A percentile compares a stretch with the other conserved stretches of the same genome.
Evolutionary conservation across 1,140 invertebrate genomes (phyloP).

Genomic region (Ceratina japonica): DNA sequence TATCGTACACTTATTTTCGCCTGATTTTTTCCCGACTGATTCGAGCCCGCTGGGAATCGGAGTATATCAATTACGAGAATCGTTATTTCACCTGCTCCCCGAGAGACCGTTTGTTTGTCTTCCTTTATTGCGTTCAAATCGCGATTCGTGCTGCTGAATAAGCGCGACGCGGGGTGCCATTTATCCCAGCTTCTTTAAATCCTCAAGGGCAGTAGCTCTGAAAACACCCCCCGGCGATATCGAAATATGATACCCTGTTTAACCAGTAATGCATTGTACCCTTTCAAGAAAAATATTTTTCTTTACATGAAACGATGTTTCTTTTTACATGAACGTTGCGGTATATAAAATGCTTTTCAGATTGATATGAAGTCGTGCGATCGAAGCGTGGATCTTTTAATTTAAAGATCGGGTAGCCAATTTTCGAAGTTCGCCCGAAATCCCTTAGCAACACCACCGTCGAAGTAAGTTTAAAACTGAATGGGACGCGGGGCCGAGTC

Average conservation of each 20-base stretch:
- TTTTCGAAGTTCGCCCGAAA: background rate
- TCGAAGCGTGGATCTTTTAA: background rate
- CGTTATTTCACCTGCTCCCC: slow-evolving; percentile 42
- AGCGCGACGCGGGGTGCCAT: slow-evolving; percentile 37
- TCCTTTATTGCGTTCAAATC: slow-evolving; percentile 30
- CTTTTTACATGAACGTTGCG: background rate
- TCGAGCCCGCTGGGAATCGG: background rate
- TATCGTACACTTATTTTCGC: background rate
- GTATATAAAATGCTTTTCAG: no score
- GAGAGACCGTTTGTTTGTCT: slow-evolving; percentile 25
- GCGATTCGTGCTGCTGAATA: slow-evolving; percentile 20
- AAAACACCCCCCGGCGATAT: slow-evolving; percentile 45
- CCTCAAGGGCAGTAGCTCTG: slow-evolving; percentile 25
- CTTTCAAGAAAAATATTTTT: slow-evolving; percentile 1
- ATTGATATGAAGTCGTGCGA: background rate
- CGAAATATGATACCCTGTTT: slow-evolving; percentile 32
- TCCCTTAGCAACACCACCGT: background rate
- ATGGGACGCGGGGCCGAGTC: background rate
- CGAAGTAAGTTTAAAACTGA: background rate
- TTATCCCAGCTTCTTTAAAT: slow-evolving; percentile 52
- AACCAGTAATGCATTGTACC: slow-evolving; percentile 31
- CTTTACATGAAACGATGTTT: background rate
- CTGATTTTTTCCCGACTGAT: background rate
- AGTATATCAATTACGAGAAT: slow-evolving; percentile 2
- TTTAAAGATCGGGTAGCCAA: background rate